A percentile compares a stretch with the other conserved stretches of the same genome.
These are phyloP conservation scores for Chydorus sphaericus DNA, from an alignment of 2,888 invertebrate genomes.

Conservation along the genomic window DNA sequence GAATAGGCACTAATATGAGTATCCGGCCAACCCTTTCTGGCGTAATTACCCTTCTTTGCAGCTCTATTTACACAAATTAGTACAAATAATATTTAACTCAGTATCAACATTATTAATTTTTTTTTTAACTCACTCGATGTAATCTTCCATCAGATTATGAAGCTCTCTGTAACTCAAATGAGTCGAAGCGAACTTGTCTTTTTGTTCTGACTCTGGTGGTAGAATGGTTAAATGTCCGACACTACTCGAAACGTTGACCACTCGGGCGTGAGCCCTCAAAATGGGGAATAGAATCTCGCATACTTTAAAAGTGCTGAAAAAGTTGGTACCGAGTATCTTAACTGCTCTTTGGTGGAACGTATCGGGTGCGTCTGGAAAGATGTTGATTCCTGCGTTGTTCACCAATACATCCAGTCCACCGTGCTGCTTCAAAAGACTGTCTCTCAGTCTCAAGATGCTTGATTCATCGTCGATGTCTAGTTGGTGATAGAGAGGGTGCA, in stretches of 20 bases:
- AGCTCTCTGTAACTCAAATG: conserved; percentile 43
- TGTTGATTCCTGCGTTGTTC: conserved; percentile 63
- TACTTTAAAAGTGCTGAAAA: conserved; percentile 44
- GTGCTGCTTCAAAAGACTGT: conserved; percentile 42
- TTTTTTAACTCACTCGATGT: conserved; percentile 41
- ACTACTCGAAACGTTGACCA: conserved; percentile 59
- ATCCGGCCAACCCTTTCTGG: conserved; percentile 25
- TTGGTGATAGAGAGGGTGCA: conserved; percentile 43
- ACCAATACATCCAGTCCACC: conserved; percentile 55
- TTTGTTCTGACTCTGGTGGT: conserved; percentile 38
- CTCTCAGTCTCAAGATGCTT: conserved; percentile 42
- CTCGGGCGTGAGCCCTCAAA: conserved; percentile 49
- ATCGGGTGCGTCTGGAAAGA: conserved; percentile 40
- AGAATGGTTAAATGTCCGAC: conserved; percentile 46
- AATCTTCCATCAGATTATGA: conserved; percentile 45
- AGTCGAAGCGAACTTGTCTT: conserved; percentile 38
- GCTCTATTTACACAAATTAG: conserved; percentile 15
- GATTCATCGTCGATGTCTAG: conserved; percentile 46
- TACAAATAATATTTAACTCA: neutral
- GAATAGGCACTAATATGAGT: conserved; percentile 45
- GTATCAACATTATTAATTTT: neutral
- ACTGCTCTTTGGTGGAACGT: conserved; percentile 51
- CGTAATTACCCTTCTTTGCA: conserved; percentile 35
- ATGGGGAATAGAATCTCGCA: conserved; percentile 57
- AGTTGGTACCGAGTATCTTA: conserved; percentile 52